These are phyloP conservation scores for Pollenia amentaria DNA, from an alignment of 2,888 invertebrate genomes.

Conservation along the genomic window DNA sequence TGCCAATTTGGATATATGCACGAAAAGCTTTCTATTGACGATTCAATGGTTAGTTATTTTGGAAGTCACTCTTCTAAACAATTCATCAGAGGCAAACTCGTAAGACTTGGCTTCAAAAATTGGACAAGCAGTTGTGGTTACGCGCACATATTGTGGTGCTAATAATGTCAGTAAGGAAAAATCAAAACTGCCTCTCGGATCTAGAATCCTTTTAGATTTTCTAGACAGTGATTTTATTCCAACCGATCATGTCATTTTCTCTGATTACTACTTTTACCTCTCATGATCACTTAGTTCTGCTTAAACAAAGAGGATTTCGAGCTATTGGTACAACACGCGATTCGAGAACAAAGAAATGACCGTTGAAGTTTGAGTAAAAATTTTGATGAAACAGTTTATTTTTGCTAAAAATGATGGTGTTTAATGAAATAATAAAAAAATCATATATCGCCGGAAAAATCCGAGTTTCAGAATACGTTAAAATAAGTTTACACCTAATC, in stretches of 20 bases:
- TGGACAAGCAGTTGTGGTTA: too few species aligned
- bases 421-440: too few species aligned
- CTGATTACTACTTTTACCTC: neutral
- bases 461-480: too few species aligned
- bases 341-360: conserved; percentile 18
- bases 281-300: neutral
- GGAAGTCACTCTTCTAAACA: conserved; percentile 6
- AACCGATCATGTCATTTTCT: neutral
- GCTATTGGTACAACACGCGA: neutral
- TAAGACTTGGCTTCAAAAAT: neutral
- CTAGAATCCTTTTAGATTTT: neutral
- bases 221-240: neutral
- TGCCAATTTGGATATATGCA: conserved; percentile 2
- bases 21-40: neutral
- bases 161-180: neutral
- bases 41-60: neutral
- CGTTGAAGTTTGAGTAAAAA: neutral
- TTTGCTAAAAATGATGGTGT: too few species aligned
- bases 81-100: neutral
- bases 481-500: too few species aligned
- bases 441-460: too few species aligned
- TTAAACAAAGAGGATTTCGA: conserved; percentile 15
- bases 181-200: conserved; percentile 8
- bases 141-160: neutral
- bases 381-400: too few species aligned